phyloP scores from a whole-genome alignment of 2,113 vertebrate species.

The Noturus placidus region DNA sequence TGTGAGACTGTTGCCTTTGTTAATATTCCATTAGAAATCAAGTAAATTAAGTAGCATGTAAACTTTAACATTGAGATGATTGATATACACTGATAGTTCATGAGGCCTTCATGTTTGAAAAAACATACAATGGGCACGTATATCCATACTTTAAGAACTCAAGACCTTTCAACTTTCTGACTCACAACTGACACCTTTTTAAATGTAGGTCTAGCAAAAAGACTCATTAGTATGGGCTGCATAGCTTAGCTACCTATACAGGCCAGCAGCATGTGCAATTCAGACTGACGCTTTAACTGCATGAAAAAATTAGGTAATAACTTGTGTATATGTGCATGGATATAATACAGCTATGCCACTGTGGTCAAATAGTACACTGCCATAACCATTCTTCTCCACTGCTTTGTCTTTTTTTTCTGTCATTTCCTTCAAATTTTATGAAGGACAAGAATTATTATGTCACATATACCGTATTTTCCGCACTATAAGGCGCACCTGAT shows the following conservation, averaged over 20 bases:
- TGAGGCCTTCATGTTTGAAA: background rate
- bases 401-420: background rate
- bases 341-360: background rate
- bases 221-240: background rate
- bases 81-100: background rate
- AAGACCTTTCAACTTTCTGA: background rate
- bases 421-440: background rate
- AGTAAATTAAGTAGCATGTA: background rate
- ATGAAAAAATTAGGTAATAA: constrained; percentile 46
- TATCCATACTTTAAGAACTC: background rate
- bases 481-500: too few species aligned
- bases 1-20: background rate
- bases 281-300: constrained; percentile 46
- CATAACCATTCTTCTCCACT: background rate
- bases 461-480: too few species aligned
- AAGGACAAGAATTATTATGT: background rate
- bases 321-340: constrained; percentile 34
- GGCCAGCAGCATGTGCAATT: constrained; percentile 32
- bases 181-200: background rate
- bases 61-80: background rate
- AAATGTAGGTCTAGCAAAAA: background rate
- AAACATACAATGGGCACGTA: background rate
- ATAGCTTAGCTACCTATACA: background rate
- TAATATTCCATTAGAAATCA: background rate
- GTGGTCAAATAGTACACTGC: background rate